phyloP scores from a whole-genome alignment of 2,113 vertebrate genomes.

The Phrynosoma platyrhinos region DNA sequence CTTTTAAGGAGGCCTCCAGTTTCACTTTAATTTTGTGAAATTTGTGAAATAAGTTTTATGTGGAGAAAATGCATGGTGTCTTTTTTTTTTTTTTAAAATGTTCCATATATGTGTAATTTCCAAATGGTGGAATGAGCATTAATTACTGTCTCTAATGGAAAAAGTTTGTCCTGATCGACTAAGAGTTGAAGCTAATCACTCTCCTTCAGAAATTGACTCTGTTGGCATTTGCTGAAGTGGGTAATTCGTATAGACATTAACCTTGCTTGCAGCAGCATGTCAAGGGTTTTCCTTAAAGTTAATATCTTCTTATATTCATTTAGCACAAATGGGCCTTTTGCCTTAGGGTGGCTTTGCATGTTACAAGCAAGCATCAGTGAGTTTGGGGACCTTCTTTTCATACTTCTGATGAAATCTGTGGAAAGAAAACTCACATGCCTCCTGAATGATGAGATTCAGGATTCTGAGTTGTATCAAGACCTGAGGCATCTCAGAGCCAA shows the following conservation, averaged over 20 bases:
- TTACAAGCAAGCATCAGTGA: not conserved
- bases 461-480: no score
- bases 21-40: not conserved
- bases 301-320: slow-evolving; percentile 46
- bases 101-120: not conserved
- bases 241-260: slow-evolving; percentile 55
- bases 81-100: no score
- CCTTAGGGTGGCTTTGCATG: not conserved
- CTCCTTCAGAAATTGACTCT: slow-evolving; percentile 15
- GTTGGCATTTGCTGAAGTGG: slow-evolving; percentile 51
- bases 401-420: not conserved
- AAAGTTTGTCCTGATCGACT: not conserved
- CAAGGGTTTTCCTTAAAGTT: slow-evolving; percentile 27
- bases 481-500: not conserved
- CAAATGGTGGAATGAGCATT: not conserved
- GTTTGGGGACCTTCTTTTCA: not conserved
- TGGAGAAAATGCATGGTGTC: not conserved
- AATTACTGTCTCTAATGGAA: not conserved
- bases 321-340: slow-evolving; percentile 29
- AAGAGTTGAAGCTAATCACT: slow-evolving; percentile 4
- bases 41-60: not conserved
- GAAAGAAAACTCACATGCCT: not conserved
- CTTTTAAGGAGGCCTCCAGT: not conserved
- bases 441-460: not conserved
- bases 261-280: slow-evolving; percentile 25